phyloP scores from a whole-genome alignment of 2,888 invertebrate species.

The Heliconius hortense region DNA sequence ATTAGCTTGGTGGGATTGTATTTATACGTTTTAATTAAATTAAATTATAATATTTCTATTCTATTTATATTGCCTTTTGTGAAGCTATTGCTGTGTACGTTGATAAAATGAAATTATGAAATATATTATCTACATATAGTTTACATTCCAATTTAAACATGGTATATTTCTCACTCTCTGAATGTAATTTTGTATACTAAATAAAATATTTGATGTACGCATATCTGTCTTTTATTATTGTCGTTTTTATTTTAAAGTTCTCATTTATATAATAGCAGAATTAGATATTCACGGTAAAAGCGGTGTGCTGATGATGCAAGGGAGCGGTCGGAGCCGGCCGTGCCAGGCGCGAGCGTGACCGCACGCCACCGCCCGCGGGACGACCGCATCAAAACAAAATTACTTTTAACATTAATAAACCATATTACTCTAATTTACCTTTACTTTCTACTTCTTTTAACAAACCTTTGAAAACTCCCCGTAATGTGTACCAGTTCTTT shows the following conservation, averaged over 20 bases:
- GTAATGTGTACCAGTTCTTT: slow-evolving; percentile 78
- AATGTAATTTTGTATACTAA: slow-evolving; percentile 26
- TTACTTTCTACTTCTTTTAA: slow-evolving; percentile 78
- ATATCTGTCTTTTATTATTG: not conserved
- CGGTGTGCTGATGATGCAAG: not conserved
- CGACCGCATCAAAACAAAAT: slow-evolving; percentile 67
- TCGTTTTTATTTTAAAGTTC: not conserved
- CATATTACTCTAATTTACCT: slow-evolving; percentile 79
- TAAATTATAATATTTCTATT: not conserved
- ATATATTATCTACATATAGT: slow-evolving; percentile 10
- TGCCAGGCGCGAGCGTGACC: slow-evolving; percentile 60
- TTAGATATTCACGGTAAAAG: not conserved
- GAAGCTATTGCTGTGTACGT: slow-evolving; percentile 24
- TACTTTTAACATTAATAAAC: slow-evolving; percentile 79
- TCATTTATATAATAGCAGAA: not conserved
- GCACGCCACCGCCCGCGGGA: slow-evolving; percentile 61
- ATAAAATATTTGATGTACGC: slow-evolving; percentile 30
- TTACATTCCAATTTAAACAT: slow-evolving; percentile 23
- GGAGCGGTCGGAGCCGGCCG: slow-evolving; percentile 52
- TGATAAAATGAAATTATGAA: not conserved
- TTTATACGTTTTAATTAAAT: not conserved
- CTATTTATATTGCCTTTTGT: slow-evolving; percentile 11
- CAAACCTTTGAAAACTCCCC: slow-evolving; percentile 72
- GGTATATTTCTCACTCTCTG: not conserved
- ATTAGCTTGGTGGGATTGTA: not conserved